Conservation (phyloP, 1,140 invertebrate species). For the Pseudomyrmex cubaensis region DNA sequence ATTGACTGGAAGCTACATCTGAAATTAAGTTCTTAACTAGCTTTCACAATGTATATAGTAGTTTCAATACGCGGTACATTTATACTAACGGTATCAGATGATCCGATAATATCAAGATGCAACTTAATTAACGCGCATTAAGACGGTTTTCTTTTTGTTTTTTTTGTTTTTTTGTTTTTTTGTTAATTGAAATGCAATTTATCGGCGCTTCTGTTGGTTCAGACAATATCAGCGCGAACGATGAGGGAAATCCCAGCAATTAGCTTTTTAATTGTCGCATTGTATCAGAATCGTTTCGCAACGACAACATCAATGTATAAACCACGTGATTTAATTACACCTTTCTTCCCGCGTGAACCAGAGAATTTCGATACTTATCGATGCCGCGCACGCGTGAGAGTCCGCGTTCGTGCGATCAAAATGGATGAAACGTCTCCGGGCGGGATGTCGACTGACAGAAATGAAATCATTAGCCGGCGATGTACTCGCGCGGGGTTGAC, state of each 20-base stretch:
- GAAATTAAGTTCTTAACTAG: neutral
- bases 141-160: too few relatives aligned
- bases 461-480: slow-evolving; percentile 82
- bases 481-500: slow-evolving; percentile 53
- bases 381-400: slow-evolving; percentile 56
- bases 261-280: too few relatives aligned
- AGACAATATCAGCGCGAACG: too few relatives aligned
- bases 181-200: too few relatives aligned
- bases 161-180: too few relatives aligned
- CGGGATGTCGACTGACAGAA: slow-evolving; percentile 60
- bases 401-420: slow-evolving; percentile 52
- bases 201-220: too few relatives aligned
- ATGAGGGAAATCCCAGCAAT: too few relatives aligned
- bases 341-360: slow-evolving; percentile 14
- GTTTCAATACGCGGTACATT: too few relatives aligned
- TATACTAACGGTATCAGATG: too few relatives aligned
- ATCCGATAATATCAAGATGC: too few relatives aligned
- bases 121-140: too few relatives aligned
- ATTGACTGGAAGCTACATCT: neutral
- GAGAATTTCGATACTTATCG: slow-evolving; percentile 54
- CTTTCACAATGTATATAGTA: too few relatives aligned
- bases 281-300: slow-evolving; percentile 43
- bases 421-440: slow-evolving; percentile 60
- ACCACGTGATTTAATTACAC: slow-evolving; percentile 50
- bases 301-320: slow-evolving; percentile 5